Evolutionary conservation across 1,140 invertebrate species (phyloP).

Genomic region (Eurytemora carolleeae): DNA sequence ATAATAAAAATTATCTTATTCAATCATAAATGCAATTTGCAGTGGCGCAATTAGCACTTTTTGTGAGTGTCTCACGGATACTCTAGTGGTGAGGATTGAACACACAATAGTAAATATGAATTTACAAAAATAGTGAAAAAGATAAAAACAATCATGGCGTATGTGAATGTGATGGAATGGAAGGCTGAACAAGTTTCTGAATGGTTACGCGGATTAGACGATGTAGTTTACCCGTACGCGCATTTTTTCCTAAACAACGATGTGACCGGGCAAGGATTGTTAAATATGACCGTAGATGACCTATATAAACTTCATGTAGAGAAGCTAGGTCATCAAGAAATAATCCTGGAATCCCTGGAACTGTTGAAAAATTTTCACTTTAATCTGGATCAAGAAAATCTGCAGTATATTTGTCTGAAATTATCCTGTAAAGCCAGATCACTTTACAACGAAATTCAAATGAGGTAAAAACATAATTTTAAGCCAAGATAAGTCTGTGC

Average conservation of each 20-base stretch:
- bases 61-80: too few relatives aligned
- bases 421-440: conserved; percentile 59
- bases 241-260: conserved; percentile 55
- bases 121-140: too few relatives aligned
- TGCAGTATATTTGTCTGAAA: conserved; percentile 60
- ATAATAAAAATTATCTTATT: too few relatives aligned
- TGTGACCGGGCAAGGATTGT: conserved; percentile 54
- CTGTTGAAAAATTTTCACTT: conserved; percentile 37
- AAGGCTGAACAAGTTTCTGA: conserved; percentile 70
- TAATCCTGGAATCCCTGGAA: conserved; percentile 70
- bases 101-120: too few relatives aligned
- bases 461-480: too few relatives aligned
- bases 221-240: conserved; percentile 52
- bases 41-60: too few relatives aligned
- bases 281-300: conserved; percentile 61
- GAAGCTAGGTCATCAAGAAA: conserved; percentile 72
- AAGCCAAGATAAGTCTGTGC: too few relatives aligned
- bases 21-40: too few relatives aligned
- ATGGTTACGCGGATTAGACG: conserved; percentile 71
- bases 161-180: conserved; percentile 74
- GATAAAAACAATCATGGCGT: conserved; percentile 26
- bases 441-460: conserved; percentile 42
- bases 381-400: conserved; percentile 31
- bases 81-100: too few relatives aligned
- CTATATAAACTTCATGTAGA: conserved; percentile 59